Percentiles rank a stretch among this genome's conserved stretches.
Evolutionary conservation across 2,888 invertebrate species (phyloP).

Genomic region (Sericinus montela): DNA sequence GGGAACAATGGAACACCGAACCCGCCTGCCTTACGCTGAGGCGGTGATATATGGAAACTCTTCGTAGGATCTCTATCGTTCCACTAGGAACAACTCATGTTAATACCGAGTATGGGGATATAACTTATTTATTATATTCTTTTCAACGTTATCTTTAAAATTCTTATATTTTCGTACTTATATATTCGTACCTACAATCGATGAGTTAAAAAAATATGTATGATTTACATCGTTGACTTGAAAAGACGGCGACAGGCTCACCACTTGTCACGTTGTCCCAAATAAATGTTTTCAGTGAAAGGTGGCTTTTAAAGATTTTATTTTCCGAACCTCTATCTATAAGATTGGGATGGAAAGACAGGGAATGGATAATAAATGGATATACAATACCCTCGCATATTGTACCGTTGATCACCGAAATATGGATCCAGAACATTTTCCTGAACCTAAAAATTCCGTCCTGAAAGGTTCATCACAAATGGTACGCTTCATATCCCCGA

Average conservation of each 20-base stretch:
- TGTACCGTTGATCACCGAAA: slow-evolving; percentile 88
- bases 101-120: slow-evolving; percentile 88
- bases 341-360: too few species aligned
- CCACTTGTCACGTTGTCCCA: too few species aligned
- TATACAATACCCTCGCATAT: slow-evolving; percentile 88
- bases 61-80: slow-evolving; percentile 88
- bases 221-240: too few species aligned
- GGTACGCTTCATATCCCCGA: slow-evolving; percentile 87
- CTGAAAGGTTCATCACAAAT: slow-evolving; percentile 84
- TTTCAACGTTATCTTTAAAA: too few species aligned
- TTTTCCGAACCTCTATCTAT: too few species aligned
- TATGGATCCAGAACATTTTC: slow-evolving; percentile 89
- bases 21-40: slow-evolving; percentile 86
- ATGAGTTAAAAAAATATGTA: not conserved
- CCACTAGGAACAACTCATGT: slow-evolving; percentile 92
- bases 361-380: slow-evolving; percentile 85
- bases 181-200: too few species aligned
- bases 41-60: slow-evolving; percentile 89
- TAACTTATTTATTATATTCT: too few species aligned
- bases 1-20: slow-evolving; percentile 86
- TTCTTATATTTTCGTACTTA: too few species aligned
- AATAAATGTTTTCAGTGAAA: too few species aligned
- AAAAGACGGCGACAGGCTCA: too few species aligned
- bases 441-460: slow-evolving; percentile 87
- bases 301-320: too few species aligned